These are phyloP conservation scores for Pantherophis vulpinus DNA, from an alignment of 2,797 vertebrate genomes.

Conservation along the genomic window DNA sequence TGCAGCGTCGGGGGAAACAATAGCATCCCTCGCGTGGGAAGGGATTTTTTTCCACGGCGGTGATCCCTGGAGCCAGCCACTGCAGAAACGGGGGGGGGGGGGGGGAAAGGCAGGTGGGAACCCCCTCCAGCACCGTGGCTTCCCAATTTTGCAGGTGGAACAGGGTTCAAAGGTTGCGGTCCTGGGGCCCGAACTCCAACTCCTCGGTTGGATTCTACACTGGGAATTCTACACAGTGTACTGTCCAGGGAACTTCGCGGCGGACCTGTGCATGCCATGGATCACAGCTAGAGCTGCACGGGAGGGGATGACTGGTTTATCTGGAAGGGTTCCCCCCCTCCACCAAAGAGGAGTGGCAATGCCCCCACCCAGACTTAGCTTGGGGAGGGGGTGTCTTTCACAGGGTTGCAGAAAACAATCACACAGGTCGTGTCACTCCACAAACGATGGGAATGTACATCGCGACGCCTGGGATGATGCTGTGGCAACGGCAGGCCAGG, in stretches of 20 bases:
- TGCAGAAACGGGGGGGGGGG: not conserved
- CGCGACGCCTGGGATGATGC: not conserved
- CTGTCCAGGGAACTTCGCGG: not conserved
- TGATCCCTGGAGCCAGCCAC: not conserved
- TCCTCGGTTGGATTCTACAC: not conserved
- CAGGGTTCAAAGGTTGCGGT: not conserved
- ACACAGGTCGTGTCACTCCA: not conserved
- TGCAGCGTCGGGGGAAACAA: accelerated
- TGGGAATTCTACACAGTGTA: not conserved
- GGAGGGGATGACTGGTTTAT: not conserved
- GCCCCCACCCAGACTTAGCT: not conserved
- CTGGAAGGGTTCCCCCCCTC: not conserved
- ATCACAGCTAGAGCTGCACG: too few relatives aligned
- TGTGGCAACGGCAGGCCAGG: not conserved
- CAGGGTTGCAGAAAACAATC: not conserved
- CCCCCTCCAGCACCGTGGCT: not conserved
- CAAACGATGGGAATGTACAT: not conserved
- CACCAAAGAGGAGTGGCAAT: not conserved
- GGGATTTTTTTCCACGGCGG: too few relatives aligned
- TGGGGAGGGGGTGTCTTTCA: not conserved
- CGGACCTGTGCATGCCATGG: not conserved
- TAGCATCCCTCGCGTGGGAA: too few relatives aligned
- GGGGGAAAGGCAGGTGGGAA: too few relatives aligned
- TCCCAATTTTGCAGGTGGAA: too few relatives aligned
- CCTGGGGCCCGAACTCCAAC: not conserved